A percentile compares a stretch with the other conserved stretches of the same genome.
These are phyloP conservation scores for Glaucopsyche alexis DNA, from an alignment of 2,888 invertebrate species.

Conservation along the genomic window DNA sequence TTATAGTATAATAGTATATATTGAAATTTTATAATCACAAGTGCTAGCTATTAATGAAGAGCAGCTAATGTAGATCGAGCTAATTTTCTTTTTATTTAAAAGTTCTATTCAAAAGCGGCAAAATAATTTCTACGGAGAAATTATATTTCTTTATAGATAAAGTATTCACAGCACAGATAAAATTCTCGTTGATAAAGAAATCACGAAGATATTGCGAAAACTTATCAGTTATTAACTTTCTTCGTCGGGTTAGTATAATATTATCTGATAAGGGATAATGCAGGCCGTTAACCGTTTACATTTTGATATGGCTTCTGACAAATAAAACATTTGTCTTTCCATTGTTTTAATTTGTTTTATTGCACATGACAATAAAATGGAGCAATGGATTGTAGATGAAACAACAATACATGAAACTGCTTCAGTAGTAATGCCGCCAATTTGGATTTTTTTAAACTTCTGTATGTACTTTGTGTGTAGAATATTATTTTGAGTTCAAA, in stretches of 20 bases:
- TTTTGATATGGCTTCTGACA: constrained; percentile 40
- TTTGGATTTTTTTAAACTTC: too few species aligned
- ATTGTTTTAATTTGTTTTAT: background rate
- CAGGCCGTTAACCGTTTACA: constrained; percentile 41
- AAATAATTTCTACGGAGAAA: background rate
- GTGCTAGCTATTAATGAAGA: background rate
- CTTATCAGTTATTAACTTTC: constrained; percentile 42
- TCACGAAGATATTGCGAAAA: constrained; percentile 31
- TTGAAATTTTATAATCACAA: too few species aligned
- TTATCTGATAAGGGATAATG: constrained; percentile 42
- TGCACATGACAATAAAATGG: background rate
- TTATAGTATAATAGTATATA: too few species aligned
- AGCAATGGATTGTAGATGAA: background rate
- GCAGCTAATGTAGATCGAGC: background rate
- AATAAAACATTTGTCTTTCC: background rate
- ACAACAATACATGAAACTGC: background rate
- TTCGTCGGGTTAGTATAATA: constrained; percentile 38
- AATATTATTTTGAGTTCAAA: too few species aligned
- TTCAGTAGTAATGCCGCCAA: too few species aligned
- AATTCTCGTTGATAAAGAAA: background rate
- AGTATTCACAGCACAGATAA: background rate
- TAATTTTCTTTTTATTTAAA: background rate
- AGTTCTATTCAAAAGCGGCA: background rate
- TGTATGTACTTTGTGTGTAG: too few species aligned
- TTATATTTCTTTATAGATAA: background rate